Evolutionary conservation across 2,888 invertebrate species (phyloP), one percentile per base, ranked within the genome.

Genomic region (Hypomecis atomaria): DNA sequence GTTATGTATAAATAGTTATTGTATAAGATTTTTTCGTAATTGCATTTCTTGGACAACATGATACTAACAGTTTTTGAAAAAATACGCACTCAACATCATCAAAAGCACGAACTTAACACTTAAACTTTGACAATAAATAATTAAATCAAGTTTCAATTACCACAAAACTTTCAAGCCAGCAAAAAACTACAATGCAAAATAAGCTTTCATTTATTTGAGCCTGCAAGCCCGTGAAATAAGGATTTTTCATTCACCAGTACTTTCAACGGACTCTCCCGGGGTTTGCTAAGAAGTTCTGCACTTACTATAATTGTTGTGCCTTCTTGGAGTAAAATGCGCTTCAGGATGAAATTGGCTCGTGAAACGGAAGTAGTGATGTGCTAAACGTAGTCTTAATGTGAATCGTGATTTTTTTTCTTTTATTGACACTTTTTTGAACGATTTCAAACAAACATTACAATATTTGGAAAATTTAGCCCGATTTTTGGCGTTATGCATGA

Each of bases 301-400:
- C 85, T 87, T 79, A 83, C 77, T 73, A 79, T 87, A 87, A 88
- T 87, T 87, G 84, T 84, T 71, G 67, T 59, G 65, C 71, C 67
- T 71, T 71, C 75, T 77, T 73, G 71, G 74, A 78, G 77, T 81
- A 79, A 74, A 75, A 72, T 71, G 70, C 67, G 67, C 65, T 66
- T 71, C 59, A 59, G 75, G 74, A 70, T 74, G 68, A 74, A 78
- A 81, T 77, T 77, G 76, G 75, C 76, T 76, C 76, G 73, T 74
- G 78, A 79, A 81, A 76, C 67, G 67, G 69, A 73, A 77, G 61
- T 62, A 65, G 68, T 61, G 70, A 65, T 69, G 70, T 67, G 65
- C 67, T 62, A 43, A 49, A 42, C 10, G 40, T 38, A 6, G 40
- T 40, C 59, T 47, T 5, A 58, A 13, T 52, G 13, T 59, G 42